Evolutionary conservation across 37 sponge, comb jelly and placozoan species (phyloP).

Genomic region (Mnemiopsis leidyi): DNA sequence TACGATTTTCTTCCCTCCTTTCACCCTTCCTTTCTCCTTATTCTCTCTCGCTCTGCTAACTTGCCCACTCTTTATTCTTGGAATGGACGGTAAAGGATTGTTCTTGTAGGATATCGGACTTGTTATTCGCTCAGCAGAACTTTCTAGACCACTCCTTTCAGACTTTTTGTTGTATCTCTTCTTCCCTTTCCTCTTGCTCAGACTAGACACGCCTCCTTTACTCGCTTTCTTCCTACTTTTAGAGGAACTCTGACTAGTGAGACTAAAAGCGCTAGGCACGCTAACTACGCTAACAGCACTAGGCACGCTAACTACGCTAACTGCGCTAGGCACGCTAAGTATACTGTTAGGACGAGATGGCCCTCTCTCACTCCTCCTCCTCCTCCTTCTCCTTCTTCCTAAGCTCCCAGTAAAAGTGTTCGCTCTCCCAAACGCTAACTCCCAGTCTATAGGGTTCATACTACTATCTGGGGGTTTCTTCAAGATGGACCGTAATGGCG

Average conservation of each 20-base stretch:
- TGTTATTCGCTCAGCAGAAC: neutral
- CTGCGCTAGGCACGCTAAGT: neutral
- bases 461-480: neutral
- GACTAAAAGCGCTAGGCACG: neutral
- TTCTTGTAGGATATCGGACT: neutral
- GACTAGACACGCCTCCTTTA: neutral
- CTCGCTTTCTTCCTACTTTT: neutral
- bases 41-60: neutral
- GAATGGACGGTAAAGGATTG: neutral
- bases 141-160: neutral
- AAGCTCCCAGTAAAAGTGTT: neutral
- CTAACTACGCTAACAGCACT: neutral
- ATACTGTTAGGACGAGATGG: neutral
- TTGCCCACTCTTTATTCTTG: neutral
- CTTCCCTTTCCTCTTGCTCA: neutral
- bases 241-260: neutral
- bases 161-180: neutral
- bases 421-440: neutral
- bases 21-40: neutral
- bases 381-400: neutral
- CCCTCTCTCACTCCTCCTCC: neutral
- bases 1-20: neutral
- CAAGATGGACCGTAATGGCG: neutral
- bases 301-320: neutral
- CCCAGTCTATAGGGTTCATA: neutral